Base-by-base conservation (phyloP, 2,888 invertebrate species). In the Agriopis marginaria region DNA sequence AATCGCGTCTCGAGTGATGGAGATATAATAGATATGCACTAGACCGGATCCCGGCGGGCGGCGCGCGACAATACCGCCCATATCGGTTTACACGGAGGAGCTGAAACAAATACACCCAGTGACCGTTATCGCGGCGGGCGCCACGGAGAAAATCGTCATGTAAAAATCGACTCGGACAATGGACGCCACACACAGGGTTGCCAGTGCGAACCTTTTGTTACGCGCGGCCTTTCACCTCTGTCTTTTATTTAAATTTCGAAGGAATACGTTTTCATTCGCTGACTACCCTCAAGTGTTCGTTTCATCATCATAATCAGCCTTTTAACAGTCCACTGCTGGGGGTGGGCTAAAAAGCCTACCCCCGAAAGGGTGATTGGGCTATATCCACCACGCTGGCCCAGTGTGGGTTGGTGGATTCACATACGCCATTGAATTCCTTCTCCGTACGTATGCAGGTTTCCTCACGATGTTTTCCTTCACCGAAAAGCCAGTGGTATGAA, bases 1-100 rank as follows among this genome's bases (percentile, higher is more conserved):
- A 86, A 84, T 86, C 84, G 85, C 82, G 84, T 83, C 86, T 89
- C 86, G 83, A 85, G 82, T 80, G 85, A 85, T 89, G 87, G 84
- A 87, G 86, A 87, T 90, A 90, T 90, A 90, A 89, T 90, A 91
- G 90, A 89, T 90, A 89, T 82, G 91, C 92, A 91, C 87, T 91
- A 92, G 92, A 93, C 91, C 92, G 90, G 86, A 89, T 86, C 85
- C 77, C 77, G 84, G 82, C 86, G 86, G 86, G 83, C 86, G 84
- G 86, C 85, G 84, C 86, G 86, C 87, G 86, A 92, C 92, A 92
- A 90, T 90, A 89, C 87, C 80, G 84, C 79, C 82, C 85, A 86
- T 93, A 91, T 93, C 92, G 87, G 83, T 90, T 84, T 93, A 92
- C 84, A 83, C 85, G 83, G 87, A 83, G 83, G 87, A 83, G 83